These are phyloP conservation scores for Drosophila neoperkinsi DNA, from an alignment of 2,888 invertebrate genomes.

Conservation along the genomic window DNA sequence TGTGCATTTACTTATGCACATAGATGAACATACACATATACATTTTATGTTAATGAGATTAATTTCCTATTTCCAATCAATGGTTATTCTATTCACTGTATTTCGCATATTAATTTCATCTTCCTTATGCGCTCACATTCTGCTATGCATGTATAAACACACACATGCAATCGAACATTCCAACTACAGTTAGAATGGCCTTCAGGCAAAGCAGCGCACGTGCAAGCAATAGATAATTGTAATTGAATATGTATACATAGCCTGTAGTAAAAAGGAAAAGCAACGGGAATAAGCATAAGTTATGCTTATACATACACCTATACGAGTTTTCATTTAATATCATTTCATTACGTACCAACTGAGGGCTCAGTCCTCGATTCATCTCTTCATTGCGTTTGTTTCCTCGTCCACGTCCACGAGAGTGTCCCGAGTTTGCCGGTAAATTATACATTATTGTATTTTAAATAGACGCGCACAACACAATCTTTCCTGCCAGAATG, in stretches of 20 bases:
- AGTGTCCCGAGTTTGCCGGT: slow-evolving; percentile 28
- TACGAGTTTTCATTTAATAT: background rate
- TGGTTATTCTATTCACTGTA: background rate
- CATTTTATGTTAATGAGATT: background rate
- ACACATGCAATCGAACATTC: background rate
- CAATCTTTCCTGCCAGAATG: background rate
- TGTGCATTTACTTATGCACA: background rate
- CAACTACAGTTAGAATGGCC: background rate
- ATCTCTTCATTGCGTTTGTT: slow-evolving; percentile 10
- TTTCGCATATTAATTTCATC: background rate
- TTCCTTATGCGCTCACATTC: background rate
- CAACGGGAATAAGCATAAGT: background rate
- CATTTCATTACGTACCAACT: slow-evolving; percentile 38
- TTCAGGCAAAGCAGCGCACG: background rate
- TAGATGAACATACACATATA: background rate
- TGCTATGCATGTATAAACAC: background rate
- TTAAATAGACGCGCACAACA: background rate
- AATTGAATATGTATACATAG: background rate
- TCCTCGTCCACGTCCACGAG: slow-evolving; percentile 66
- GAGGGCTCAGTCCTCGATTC: background rate
- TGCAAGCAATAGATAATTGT: background rate
- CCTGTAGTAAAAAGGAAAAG: background rate
- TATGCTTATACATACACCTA: background rate
- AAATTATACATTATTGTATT: slow-evolving; percentile 42
- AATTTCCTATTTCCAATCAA: background rate